phyloP scores from a whole-genome alignment of 2,113 vertebrate species.

The Sinocyclocheilus anshuiensis region DNA sequence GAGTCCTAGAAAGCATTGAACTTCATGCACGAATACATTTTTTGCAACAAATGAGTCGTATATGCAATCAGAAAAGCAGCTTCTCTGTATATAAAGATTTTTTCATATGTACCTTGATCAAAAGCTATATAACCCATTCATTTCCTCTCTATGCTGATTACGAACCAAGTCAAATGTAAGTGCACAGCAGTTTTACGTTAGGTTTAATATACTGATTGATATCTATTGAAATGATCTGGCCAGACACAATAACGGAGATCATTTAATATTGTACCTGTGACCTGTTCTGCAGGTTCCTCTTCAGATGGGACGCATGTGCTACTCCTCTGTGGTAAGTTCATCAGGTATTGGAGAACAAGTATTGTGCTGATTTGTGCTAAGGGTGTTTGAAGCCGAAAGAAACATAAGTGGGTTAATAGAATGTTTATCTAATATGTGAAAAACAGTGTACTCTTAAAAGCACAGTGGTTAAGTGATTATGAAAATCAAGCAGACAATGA shows the following conservation, averaged over 20 bases:
- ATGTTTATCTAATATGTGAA: too few species aligned
- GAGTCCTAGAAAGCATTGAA: background rate
- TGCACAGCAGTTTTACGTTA: background rate
- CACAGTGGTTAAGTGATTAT: background rate
- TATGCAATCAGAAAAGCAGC: background rate
- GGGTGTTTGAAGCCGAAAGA: too few species aligned
- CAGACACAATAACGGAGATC: too few species aligned
- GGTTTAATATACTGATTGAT: background rate
- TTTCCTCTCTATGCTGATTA: background rate
- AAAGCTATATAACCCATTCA: background rate
- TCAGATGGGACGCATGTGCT: slow-evolving; percentile 65
- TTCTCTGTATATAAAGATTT: background rate
- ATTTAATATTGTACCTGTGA: slow-evolving; percentile 4
- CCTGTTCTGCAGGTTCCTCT: slow-evolving; percentile 63
- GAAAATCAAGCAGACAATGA: background rate
- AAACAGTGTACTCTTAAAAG: background rate
- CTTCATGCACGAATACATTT: background rate
- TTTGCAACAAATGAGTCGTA: too few species aligned
- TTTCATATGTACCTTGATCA: background rate
- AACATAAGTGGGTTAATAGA: too few species aligned
- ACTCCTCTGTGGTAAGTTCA: slow-evolving; percentile 72
- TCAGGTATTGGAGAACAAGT: background rate
- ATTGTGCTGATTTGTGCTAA: background rate
- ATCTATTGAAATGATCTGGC: background rate
- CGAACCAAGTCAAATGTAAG: background rate